Percentiles rank a stretch among this genome's conserved stretches.
Conservation (phyloP, 2,113 vertebrate genomes). For the Electrona antarctica region DNA sequence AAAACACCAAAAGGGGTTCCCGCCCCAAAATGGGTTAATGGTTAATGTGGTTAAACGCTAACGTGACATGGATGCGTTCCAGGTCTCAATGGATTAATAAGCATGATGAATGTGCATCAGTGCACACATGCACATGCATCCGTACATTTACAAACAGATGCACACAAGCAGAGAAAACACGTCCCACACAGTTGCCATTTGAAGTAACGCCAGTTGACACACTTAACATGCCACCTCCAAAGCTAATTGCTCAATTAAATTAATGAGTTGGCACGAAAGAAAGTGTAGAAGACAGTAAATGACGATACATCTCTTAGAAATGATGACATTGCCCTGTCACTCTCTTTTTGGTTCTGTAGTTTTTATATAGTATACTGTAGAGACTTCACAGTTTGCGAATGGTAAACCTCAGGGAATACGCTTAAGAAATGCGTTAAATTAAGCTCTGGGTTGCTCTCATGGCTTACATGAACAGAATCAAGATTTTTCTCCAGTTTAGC, state of each 20-base stretch:
- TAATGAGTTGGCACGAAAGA: constrained; percentile 61
- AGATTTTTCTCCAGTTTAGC: too few relatives aligned
- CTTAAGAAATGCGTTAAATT: too few relatives aligned
- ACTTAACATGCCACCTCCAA: constrained; percentile 56
- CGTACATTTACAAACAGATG: background rate
- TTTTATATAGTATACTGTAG: constrained; percentile 17
- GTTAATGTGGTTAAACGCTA: too few relatives aligned
- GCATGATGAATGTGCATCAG: constrained; percentile 9
- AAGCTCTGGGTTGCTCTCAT: too few relatives aligned
- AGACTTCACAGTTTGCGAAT: constrained; percentile 12
- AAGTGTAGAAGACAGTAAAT: constrained; percentile 30
- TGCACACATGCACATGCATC: constrained; percentile 3
- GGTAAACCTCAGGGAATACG: background rate
- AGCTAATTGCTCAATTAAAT: constrained; percentile 67
- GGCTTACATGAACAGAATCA: too few relatives aligned
- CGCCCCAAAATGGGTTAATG: too few relatives aligned
- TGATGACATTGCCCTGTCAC: constrained; percentile 24
- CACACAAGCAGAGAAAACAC: background rate
- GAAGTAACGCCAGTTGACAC: constrained; percentile 50
- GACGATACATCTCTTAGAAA: constrained; percentile 33
- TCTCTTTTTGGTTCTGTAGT: background rate
- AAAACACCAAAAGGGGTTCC: too few relatives aligned
- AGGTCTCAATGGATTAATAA: too few relatives aligned
- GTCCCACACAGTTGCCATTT: constrained; percentile 22
- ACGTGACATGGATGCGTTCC: too few relatives aligned